Base-by-base conservation (phyloP, 2,888 invertebrate species). In the Sphecodes monilicornis region DNA sequence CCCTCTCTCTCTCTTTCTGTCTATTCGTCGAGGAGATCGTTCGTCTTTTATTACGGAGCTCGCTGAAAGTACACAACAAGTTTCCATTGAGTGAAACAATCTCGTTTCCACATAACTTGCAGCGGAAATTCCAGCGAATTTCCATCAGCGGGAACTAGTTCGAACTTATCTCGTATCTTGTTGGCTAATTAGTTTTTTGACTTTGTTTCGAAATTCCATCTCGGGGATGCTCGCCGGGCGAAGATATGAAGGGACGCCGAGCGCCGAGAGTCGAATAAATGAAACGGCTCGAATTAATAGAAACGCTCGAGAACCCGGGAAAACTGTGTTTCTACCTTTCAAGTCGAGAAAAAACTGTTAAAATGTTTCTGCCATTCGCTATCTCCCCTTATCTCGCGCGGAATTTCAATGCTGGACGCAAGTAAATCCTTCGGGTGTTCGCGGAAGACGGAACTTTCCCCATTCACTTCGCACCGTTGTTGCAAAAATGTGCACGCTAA, bases 121-220 rank as follows among this genome's bases (percentile, higher is more conserved):
- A 10, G 39, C 76, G 57, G 54, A 26, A 68, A 22, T 72, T 39
- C 68, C 57, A 43, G 60, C 71, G 71, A 81, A 83, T 76, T 83
- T 66, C 76, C 82, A 70, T 80, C 81, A 64, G 22, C 39, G 29
- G n/a, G 36, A 54, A 57, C 79, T 11, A 11, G 46, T 50, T 36
- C 26, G 36, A 71, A 80, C 60, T 80, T 80, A 54, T 71, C 80
- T 43, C 75, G 50, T 66, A 64, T 75, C 70, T 70, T 29, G 75
- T 75, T 36, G 54, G 57, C 70, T 82, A 82, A 82, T 82, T 82
- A 80, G 70, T 71, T 82, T 82, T 82, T 82, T 75, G 43, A 80
- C 70, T 82, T 80, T 80, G 82, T 66, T 75, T 71, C 75, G 70
- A 64, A 36, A 82, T 66, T 36, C 64, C 64, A 71, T 75, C 74